Percentiles rank a stretch among this genome's conserved stretches.
These are phyloP conservation scores for Apodemus sylvaticus DNA, from an alignment of 2,113 vertebrate genomes.

Conservation along the genomic window DNA sequence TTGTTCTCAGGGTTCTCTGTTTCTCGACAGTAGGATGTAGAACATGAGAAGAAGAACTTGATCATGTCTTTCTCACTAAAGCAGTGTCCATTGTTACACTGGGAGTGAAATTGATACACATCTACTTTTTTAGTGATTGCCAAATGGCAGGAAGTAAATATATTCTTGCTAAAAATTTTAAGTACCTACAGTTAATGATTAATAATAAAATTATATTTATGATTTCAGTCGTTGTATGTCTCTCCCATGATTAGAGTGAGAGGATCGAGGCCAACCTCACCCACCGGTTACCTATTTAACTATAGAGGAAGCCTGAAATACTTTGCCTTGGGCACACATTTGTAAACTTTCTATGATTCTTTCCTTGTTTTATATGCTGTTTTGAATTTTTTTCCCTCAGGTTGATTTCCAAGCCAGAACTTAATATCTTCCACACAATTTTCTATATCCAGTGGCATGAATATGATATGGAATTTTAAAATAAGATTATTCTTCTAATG, in stretches of 20 bases:
- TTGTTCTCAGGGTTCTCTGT: neutral
- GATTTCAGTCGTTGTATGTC: neutral
- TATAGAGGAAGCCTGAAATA: neutral
- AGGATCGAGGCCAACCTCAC: neutral
- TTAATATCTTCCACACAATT: neutral
- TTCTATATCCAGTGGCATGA: neutral
- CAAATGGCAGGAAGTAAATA: neutral
- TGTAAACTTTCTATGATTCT: neutral
- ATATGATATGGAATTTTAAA: neutral
- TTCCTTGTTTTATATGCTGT: neutral
- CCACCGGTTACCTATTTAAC: neutral
- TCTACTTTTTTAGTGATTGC: neutral
- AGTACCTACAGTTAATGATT: neutral
- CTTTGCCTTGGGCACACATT: neutral
- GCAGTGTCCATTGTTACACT: neutral
- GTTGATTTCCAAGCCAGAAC: neutral
- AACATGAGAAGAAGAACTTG: neutral
- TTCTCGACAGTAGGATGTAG: neutral
- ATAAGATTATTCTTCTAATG: neutral
- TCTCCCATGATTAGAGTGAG: neutral
- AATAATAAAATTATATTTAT: neutral
- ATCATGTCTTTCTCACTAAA: neutral
- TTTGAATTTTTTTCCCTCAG: constrained; percentile 27
- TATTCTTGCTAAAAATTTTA: neutral
- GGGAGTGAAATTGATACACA: neutral